Percentiles rank a stretch among this genome's conserved stretches.
Conservation (phyloP, 2,888 invertebrate species). For the Drosophila vallismaia region DNA sequence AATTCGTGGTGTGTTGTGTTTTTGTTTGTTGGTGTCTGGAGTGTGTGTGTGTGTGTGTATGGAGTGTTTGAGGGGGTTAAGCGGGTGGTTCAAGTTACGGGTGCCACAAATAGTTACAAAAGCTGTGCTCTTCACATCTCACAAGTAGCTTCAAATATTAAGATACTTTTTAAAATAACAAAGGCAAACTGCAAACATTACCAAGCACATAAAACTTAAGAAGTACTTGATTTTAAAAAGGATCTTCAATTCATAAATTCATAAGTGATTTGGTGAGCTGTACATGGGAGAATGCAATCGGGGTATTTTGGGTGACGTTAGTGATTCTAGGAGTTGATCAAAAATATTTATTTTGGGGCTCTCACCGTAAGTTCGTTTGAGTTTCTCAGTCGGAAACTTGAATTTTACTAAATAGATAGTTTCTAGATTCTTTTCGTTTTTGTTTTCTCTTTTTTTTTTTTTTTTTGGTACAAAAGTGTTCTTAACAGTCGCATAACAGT, state of each 20-base stretch:
- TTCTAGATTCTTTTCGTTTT: constrained; percentile 1
- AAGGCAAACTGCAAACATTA: constrained; percentile 33
- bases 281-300: constrained; percentile 20
- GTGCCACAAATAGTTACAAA: constrained; percentile 42
- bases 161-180: constrained; percentile 21
- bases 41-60: constrained; percentile 22
- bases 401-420: constrained; percentile 48
- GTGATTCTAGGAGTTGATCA: constrained; percentile 24
- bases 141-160: constrained; percentile 23
- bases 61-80: constrained; percentile 25
- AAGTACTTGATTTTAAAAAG: not conserved
- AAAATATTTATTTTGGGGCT: constrained; percentile 31
- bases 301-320: constrained; percentile 2
- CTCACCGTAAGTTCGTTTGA: constrained; percentile 62
- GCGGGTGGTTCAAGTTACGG: constrained; percentile 31
- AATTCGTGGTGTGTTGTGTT: constrained; percentile 29
- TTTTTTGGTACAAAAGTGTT: constrained; percentile 58
- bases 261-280: constrained; percentile 24
- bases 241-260: not conserved
- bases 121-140: constrained; percentile 49
- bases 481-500: constrained; percentile 45
- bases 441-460: not conserved
- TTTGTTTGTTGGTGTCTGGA: constrained; percentile 33
- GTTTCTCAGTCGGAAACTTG: constrained; percentile 50
- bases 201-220: constrained; percentile 23